These are phyloP conservation scores for Polymixis flavicincta DNA, from an alignment of 2,888 invertebrate species.

Conservation along the genomic window DNA sequence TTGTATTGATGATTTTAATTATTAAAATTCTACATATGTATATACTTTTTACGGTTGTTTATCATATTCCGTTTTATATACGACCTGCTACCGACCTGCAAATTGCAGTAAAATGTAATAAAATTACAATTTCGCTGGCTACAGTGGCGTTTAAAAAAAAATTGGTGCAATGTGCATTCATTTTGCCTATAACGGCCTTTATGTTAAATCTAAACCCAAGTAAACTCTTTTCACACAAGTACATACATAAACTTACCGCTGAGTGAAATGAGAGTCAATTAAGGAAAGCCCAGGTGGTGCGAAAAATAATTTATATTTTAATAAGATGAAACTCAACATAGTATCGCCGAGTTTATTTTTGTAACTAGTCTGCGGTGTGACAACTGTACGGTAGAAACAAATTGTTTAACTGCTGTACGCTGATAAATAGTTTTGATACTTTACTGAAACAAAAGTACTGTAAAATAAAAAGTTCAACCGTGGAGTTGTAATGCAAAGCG, in stretches of 20 bases:
- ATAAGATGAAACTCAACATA: constrained; percentile 66
- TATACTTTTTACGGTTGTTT: no score
- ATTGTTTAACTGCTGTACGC: constrained; percentile 72
- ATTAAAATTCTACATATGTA: no score
- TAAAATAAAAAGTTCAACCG: no score
- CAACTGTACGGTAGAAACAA: constrained; percentile 73
- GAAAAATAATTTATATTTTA: constrained; percentile 71
- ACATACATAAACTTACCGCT: constrained; percentile 46
- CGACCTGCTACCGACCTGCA: no score
- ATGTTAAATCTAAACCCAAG: neutral
- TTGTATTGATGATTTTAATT: no score
- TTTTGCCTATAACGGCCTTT: neutral
- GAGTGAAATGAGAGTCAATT: constrained; percentile 54
- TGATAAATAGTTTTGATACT: constrained; percentile 71
- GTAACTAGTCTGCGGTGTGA: constrained; percentile 81
- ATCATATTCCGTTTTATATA: no score
- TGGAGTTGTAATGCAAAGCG: no score
- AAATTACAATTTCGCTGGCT: no score
- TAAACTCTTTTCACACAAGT: constrained; percentile 6
- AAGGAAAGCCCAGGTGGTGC: constrained; percentile 44
- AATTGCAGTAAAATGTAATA: no score
- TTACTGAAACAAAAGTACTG: neutral
- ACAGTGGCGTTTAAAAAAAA: no score
- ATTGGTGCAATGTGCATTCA: neutral
- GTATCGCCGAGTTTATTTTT: constrained; percentile 75